Base-by-base conservation (phyloP, 2,113 vertebrate species). In the Symphodus melops region DNA sequence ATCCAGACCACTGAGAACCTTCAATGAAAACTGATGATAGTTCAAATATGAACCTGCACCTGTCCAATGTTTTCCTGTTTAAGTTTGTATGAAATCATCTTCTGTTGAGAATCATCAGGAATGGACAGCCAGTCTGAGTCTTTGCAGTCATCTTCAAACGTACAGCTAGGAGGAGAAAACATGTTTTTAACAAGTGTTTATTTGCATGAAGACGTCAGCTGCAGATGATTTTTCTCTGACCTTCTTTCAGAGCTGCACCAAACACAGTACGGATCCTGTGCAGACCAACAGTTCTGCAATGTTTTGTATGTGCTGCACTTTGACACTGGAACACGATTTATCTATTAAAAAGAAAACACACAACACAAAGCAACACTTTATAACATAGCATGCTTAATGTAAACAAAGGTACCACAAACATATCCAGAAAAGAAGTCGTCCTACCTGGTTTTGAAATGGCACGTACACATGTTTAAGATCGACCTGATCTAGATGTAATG, bases 181-280 rank as follows among this genome's bases (percentile, higher is more conserved):
- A 10, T 3, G 1, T 81, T 39, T 68, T 3, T 14, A 42, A 7
- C 11, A 4, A 17, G 49, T 42, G 57, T 12, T 2, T 4, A 8
- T 9, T 12, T 0, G 17, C 61, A 11, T 41, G 10, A 46, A 53
- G 36, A 8, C 4, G 36, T 65, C 14, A 12, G 2, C 33, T 3
- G 20, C 53, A 51, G 41, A 12, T 17, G 58, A 19, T n/a, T 55
- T 56, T 61, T 51, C n/a, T 1, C 89, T 68, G 14, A 94, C 94
- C 82, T 91, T 8, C 3, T 28, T 25, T 25, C 4, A 19, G 72
- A 63, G n/a, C 44, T 1, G 73, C 97, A 98, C 97, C 97, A 99
- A 12, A 96, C 96, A 79, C 98, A 99, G 88, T 94, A 73, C 14
- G 97, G 97, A 90, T 98, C 98, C 86, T 92, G 88, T 33, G 95